Base-by-base conservation (phyloP, 2,113 vertebrate species). In the Myotis brandtii region DNA sequence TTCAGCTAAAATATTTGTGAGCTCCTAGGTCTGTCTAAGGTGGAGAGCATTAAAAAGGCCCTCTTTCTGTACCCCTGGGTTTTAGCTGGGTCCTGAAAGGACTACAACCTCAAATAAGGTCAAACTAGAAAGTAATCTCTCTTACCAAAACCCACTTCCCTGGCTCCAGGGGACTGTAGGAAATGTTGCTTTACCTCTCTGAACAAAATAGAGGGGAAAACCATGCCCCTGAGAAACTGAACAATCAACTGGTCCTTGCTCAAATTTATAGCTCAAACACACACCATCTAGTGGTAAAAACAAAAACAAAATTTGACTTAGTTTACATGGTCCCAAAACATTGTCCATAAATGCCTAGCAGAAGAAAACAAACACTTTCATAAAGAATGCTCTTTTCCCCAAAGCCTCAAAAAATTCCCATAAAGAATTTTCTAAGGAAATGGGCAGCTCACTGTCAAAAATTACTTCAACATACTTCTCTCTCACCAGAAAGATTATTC, bases 351-450 rank as follows among this genome's bases (percentile, higher is more conserved):
- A 30, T 46, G n/a, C n/a, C 66, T 73, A 81, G 32, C 27, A 89
- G 54, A 84, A 62, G 17, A 9, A 91, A 86, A 94, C 32, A 81
- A 72, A 34, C 20, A 46, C 7, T 83, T 95, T 87, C 52, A 77
- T 50, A 91, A 96, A 64, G 43, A 82, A 90, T 64, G 48, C 4
- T 73, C 32, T 86, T 76, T 90, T 52, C 76, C 52, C 3, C 0
- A 46, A 56, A 43, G 54, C 43, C 62, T 91, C 32, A 34, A 82
- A 96, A 92, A 54, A 40, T 64, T 64, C n/a, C 18, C 27, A 93
- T 59, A 76, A 75, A 90, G 54, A 82, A 70, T 46, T 73, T 75
- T 76, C 40, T 32, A 80, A 93, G 86, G 37, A 86, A 93, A 93
- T 59, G 46, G 75, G 23, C 20, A 82, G 10, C 32, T 73, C 37